Evolutionary conservation across 2,113 vertebrate genomes (phyloP).

Genomic region (Lepisosteus osseus): DNA sequence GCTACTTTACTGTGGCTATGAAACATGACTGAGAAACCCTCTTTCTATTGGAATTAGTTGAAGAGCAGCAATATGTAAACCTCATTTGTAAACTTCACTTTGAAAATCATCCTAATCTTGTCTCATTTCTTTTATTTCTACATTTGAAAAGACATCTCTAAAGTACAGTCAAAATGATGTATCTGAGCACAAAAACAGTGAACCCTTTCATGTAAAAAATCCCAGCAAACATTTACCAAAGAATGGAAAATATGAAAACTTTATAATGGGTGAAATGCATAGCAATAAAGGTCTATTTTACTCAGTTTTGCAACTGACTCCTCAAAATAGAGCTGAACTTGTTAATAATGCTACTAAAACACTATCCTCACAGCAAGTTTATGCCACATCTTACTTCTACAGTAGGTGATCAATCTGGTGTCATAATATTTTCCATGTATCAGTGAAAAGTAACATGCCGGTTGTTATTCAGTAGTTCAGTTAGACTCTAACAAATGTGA

Average conservation of each 20-base stretch:
- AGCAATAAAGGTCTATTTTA: not conserved
- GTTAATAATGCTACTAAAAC: not conserved
- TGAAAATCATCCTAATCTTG: not conserved
- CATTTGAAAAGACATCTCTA: no score
- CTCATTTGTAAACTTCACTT: not conserved
- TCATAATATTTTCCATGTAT: not conserved
- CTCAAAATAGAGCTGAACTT: not conserved
- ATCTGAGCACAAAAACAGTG: no score
- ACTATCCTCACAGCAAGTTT: not conserved
- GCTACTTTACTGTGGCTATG: no score
- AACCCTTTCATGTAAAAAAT: not conserved
- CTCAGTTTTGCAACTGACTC: not conserved
- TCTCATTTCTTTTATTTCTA: no score
- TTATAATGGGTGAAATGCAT: not conserved
- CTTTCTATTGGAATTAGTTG: no score
- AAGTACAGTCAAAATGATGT: no score
- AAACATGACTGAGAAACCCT: no score
- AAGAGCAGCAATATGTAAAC: no score
- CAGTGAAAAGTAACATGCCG: not conserved
- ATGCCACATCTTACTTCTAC: not conserved
- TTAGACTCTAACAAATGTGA: no score
- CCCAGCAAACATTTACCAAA: not conserved
- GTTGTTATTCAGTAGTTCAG: no score
- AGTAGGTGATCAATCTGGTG: not conserved
- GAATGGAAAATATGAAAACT: not conserved